Base-by-base conservation (phyloP, 64 coral and sea anemone species). In the Astreopora myriophthalma region DNA sequence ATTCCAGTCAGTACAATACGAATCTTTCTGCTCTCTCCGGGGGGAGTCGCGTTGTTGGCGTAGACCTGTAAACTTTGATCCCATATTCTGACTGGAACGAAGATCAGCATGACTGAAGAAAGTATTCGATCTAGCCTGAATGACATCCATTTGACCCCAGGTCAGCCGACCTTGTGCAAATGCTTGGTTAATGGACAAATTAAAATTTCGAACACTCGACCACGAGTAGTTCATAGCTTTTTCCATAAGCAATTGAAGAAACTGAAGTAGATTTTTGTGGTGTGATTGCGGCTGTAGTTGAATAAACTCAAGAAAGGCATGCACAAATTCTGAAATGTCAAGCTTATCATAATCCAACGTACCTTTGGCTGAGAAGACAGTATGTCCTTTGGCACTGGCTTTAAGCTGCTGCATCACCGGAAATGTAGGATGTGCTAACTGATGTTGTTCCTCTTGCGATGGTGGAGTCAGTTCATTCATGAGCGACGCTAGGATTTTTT, bases 281-380 rank as follows among this genome's bases (percentile, higher is more conserved):
- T 84, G 49, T 58, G 46, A 35, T 37, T 51, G 34, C 49, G 16
- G 31, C 57, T 84, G 40, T 44, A 17, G 40, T 30, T 62, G 20
- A 51, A 84, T 64, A 84, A 44, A 84, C 57, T 60, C 80, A 23
- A 84, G 57, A 65, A 84, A 84, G 27, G 39, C 80, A 57, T 5
- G 27, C 48, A 84, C 80, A 84, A 84, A 84, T 84, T 84, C 80
- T 65, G 80, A 63, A 84, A 84, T 84, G 80, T 84, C 80, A 35
- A 84, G n/a, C 29, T 84, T 84, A 20, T 84, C 80, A 55, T 38
- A 76, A 19, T 76, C 73, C 34, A 76, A 48, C 73, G 73, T 76
- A 76, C 73, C 73, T 76, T 76, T 76, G 6, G 73, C 34, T 17
- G 73, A 67, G 22, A 67, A 67, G 9, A 67, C 63, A 26, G 63